Evolutionary conservation across 2,113 vertebrate genomes (phyloP).

Genomic region (Anas platyrhynchos): DNA sequence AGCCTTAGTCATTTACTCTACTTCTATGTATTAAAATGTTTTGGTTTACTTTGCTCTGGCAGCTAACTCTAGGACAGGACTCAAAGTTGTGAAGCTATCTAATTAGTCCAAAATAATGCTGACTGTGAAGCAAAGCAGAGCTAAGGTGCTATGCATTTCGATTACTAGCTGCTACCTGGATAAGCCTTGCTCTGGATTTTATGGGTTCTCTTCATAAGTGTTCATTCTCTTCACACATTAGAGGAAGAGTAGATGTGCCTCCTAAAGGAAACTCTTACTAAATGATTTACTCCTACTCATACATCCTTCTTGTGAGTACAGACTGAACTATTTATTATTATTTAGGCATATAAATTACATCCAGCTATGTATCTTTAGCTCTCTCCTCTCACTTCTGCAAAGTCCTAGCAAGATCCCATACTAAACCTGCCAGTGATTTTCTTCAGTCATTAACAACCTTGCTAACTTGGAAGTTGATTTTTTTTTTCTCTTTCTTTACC

Average conservation of each 20-base stretch:
- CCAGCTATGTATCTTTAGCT: constrained; percentile 13
- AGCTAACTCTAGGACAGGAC: background rate
- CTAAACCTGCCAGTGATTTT: background rate
- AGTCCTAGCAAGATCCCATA: background rate
- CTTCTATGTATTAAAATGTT: background rate
- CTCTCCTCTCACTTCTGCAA: background rate
- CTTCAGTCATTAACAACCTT: background rate
- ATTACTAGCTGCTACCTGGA: background rate
- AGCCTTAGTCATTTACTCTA: background rate
- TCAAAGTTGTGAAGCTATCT: background rate
- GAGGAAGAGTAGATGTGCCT: background rate
- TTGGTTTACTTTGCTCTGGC: background rate
- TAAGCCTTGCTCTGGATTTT: background rate
- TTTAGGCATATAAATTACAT: constrained; percentile 16
- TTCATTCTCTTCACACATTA: background rate
- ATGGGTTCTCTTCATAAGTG: background rate
- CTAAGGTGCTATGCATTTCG: background rate
- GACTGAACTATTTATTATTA: constrained; percentile 22
- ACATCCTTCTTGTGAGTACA: background rate
- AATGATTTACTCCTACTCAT: background rate
- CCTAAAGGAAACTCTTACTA: background rate
- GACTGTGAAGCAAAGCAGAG: background rate
- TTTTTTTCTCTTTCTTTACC: background rate
- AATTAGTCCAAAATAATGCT: background rate
- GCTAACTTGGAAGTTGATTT: background rate